Percentiles rank a stretch among this genome's conserved stretches.
Evolutionary conservation across 2,113 vertebrate species (phyloP).

Genomic region (Charina bottae): DNA sequence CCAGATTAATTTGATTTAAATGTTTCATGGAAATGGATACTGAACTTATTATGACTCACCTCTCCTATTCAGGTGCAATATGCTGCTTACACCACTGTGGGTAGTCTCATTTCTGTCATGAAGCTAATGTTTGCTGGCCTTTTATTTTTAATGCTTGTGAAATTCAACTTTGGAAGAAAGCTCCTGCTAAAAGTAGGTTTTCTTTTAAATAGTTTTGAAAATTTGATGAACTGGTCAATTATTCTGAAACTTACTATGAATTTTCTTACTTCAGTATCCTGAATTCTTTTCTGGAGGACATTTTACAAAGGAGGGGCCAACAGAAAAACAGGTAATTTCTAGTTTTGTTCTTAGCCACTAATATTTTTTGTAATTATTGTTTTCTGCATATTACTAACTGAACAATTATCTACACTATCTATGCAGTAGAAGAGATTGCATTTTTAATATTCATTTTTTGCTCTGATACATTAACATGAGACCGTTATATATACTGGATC

Average conservation of each 20-base stretch:
- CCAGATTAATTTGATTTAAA: neutral
- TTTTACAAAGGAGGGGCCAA: conserved; percentile 90
- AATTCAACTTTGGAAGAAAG: conserved; percentile 88
- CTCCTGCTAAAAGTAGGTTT: conserved; percentile 88
- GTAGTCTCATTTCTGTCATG: conserved; percentile 82
- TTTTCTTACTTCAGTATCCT: conserved; percentile 78
- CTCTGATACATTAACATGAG: neutral
- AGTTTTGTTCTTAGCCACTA: neutral
- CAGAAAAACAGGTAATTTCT: conserved; percentile 87
- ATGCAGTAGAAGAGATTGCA: neutral
- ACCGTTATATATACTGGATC: neutral
- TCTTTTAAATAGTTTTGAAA: conserved; percentile 25
- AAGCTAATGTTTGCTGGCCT: conserved; percentile 89
- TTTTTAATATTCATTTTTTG: neutral
- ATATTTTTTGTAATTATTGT: neutral
- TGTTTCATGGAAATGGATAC: neutral
- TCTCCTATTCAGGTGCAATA: conserved; percentile 85
- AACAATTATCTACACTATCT: neutral
- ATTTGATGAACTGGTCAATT: neutral
- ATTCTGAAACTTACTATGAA: conserved; percentile 23
- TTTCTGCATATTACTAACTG: neutral
- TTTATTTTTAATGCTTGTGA: conserved; percentile 89
- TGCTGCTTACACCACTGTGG: conserved; percentile 81
- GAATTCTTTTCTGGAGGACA: conserved; percentile 90
- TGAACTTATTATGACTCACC: neutral